Conservation (phyloP, 1,140 invertebrate genomes). For the Heterodera schachtii region DNA sequence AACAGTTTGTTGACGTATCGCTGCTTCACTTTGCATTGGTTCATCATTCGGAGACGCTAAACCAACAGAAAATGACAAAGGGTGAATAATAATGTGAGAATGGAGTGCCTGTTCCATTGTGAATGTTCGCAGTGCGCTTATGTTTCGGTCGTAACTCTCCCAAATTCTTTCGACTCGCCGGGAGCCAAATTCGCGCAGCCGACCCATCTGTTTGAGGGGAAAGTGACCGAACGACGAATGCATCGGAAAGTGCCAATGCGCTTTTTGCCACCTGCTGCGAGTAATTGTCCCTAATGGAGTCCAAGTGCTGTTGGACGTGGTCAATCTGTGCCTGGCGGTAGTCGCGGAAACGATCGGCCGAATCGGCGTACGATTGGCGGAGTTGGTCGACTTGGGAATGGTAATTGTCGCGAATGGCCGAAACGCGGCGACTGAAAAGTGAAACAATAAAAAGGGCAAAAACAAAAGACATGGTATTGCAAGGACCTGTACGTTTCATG, state of each 20-base stretch:
- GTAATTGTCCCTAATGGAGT: slow-evolving; percentile 59
- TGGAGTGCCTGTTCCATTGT: slow-evolving; percentile 53
- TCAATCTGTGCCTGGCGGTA: slow-evolving; percentile 63
- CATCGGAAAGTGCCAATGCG: neutral
- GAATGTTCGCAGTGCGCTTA: slow-evolving; percentile 63
- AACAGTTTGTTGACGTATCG: slow-evolving; percentile 61
- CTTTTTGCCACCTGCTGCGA: slow-evolving; percentile 53
- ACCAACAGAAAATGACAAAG: neutral
- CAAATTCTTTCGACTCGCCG: slow-evolving; percentile 56
- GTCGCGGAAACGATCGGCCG: slow-evolving; percentile 61
- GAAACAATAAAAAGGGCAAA: neutral
- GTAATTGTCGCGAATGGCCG: slow-evolving; percentile 60
- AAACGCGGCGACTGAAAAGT: slow-evolving; percentile 34
- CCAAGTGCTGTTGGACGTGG: slow-evolving; percentile 60
- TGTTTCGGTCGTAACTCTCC: slow-evolving; percentile 63
- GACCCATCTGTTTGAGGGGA: slow-evolving; percentile 49
- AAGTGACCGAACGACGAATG: neutral
- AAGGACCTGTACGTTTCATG: slow-evolving; percentile 58
- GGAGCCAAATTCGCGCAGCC: slow-evolving; percentile 61
- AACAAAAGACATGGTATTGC: neutral
- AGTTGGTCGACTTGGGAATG: slow-evolving; percentile 61
- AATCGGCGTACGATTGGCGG: slow-evolving; percentile 56
- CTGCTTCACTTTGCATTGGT: slow-evolving; percentile 65
- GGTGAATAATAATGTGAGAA: neutral
- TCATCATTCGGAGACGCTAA: slow-evolving; percentile 55